Base-by-base conservation (phyloP, 2,888 invertebrate species). In the Drosophila quinaria region DNA sequence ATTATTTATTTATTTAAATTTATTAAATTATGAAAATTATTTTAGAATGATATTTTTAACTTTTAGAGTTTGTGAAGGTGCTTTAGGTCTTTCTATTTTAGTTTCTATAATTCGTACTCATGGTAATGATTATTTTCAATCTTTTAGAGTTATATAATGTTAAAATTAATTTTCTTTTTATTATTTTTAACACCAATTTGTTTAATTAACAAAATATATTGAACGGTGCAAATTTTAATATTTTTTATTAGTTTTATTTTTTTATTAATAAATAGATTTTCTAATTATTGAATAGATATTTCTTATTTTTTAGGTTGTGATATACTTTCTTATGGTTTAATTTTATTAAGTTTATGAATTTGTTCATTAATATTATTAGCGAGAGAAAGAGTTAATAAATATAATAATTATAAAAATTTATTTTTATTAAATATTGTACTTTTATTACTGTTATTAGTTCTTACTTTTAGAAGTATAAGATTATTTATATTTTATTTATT, bases 121-220 rank as follows among this genome's bases (percentile, higher is more conserved):
- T 93, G 95, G 95, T 0, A 95, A 94, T 93, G 95, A 95, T 94
- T 94, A 94, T 94, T 94, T 94, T 93, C 93, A 94, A 90, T 93
- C 93, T 88, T 94, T 94, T 93, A 94, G 91, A 93, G 91, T 93
- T 93, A 92, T 93, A 93, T 93, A 92, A 94, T 95, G 94, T 93
- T 95, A 94, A 94, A 93, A 92, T 93, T 94, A 93, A 90, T 94
- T 83, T 42, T 61, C 42, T 61, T 92, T 92, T 79, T 93, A 80
- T 90, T 94, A 90, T 93, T 94, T 91, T 81, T 94, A 89, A 92
- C 94, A 87, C 93, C 93, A 90, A 91, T 94, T 88, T 93, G 93
- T 93, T 94, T 94, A 91, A 90, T 92, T 81, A 90, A 91, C 90
- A 93, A 93, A 84, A 93, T 92, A 90, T 95, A 93, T 94, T 94